These are phyloP conservation scores for Myiotriccus ornatus DNA, from an alignment of 2,797 vertebrate genomes.

Conservation along the genomic window DNA sequence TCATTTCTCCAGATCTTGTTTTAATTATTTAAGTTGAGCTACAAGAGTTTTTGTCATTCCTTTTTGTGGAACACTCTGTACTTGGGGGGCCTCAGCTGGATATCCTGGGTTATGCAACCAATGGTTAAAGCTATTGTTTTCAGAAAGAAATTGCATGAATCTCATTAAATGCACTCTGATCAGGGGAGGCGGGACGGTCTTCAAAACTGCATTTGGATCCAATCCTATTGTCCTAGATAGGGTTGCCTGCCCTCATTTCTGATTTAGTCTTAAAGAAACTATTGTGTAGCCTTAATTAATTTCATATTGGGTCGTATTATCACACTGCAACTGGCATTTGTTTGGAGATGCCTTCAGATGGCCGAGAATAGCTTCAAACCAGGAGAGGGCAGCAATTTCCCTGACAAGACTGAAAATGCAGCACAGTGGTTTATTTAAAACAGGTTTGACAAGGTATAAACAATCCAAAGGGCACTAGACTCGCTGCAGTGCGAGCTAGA, in stretches of 20 bases:
- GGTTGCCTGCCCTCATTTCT: slow-evolving; percentile 12
- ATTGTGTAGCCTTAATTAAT: slow-evolving; percentile 60
- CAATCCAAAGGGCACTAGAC: slow-evolving; percentile 34
- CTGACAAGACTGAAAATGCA: slow-evolving; percentile 33
- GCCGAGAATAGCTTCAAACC: slow-evolving; percentile 5
- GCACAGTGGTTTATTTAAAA: slow-evolving; percentile 21
- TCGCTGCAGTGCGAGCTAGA: background rate
- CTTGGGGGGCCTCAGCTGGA: slow-evolving; percentile 61
- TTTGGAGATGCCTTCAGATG: background rate
- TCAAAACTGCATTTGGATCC: slow-evolving; percentile 44
- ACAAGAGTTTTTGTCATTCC: slow-evolving; percentile 36
- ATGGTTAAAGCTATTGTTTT: slow-evolving; percentile 33
- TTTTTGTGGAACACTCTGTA: slow-evolving; percentile 50
- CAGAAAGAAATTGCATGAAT: slow-evolving; percentile 32
- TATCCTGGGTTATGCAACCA: slow-evolving; percentile 62
- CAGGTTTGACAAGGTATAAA: slow-evolving; percentile 57
- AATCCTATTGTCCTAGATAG: slow-evolving; percentile 41
- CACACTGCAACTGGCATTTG: background rate
- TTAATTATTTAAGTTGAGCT: slow-evolving; percentile 32
- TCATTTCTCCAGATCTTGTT: slow-evolving; percentile 12
- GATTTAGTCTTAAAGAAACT: slow-evolving; percentile 53
- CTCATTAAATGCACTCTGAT: slow-evolving; percentile 54
- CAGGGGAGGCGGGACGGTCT: slow-evolving; percentile 37
- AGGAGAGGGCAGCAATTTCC: slow-evolving; percentile 78
- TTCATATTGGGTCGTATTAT: slow-evolving; percentile 36